Base-by-base conservation (phyloP, 1,140 invertebrate genomes). In the Drosophila carrolli region DNA sequence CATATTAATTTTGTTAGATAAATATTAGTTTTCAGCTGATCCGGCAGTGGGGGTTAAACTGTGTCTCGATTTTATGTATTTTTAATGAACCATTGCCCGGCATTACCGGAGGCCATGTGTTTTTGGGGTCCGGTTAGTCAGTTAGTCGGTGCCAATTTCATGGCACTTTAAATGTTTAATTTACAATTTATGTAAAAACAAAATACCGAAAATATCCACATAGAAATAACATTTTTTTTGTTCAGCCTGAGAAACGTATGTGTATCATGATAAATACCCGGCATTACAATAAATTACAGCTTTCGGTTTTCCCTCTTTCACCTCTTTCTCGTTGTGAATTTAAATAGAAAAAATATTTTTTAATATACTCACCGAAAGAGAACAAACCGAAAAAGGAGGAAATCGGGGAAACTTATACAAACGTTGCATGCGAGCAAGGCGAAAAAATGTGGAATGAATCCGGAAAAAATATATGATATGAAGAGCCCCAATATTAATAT, bases 1-100 rank as follows among this genome's bases (percentile, higher is more conserved):
- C 83, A 88, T 88, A 88, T 88, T 88, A 89, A 89, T 90, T 88
- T 89, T 84, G 85, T 90, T 91, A 91, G 90, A 91, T 91, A 91
- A 91, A 91, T 91, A 91, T 91, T 91, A 91, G 84, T 91, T 90
- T 91, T 88, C 71, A 84, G 71, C 76, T 88, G 35, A 40, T 40
- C 41, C 27, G 32, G 38, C 37, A 14, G 29, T 6, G 23, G 70
- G 51, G 41, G 9, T 37, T 43, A 35, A 13, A 48, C 74, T 55
- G 84, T 81, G 83, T 78, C 46, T 63, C 59, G 65, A 80, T 84
- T 80, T 81, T 81, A 85, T 84, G 78, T 66, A 86, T 86, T 81
- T 82, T 86, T 85, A 81, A 85, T 81, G 70, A 76, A 75, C 75
- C 66, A 60, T 60, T 46, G 40, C 43, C 67, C 44, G 67, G 67